These are phyloP conservation scores for Propithecus perrieri DNA, from an alignment of 2,797 vertebrate species.

Conservation along the genomic window DNA sequence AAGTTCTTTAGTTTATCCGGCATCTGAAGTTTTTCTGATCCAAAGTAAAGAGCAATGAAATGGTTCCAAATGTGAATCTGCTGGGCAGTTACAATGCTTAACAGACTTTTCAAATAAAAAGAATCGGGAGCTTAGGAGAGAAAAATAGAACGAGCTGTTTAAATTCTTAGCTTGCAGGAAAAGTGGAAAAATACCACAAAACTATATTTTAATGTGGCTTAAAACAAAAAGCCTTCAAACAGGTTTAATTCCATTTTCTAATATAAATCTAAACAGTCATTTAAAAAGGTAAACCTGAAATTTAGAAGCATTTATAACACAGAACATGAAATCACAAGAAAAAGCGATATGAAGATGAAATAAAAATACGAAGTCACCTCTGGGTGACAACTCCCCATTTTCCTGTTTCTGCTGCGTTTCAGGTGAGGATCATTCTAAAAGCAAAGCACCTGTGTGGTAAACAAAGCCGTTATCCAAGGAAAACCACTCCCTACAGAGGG, in stretches of 20 bases:
- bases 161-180: neutral
- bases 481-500: neutral
- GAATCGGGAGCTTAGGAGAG: neutral
- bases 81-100: neutral
- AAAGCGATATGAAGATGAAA: neutral
- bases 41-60: neutral
- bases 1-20: neutral
- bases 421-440: neutral
- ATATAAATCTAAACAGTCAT: neutral
- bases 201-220: neutral
- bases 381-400: neutral
- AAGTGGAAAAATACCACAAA: neutral
- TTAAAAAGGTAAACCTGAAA: conserved; percentile 21
- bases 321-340: neutral
- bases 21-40: neutral
- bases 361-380: conserved; percentile 16
- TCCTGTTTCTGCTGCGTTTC: neutral
- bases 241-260: neutral
- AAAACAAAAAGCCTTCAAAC: neutral
- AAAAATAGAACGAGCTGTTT: neutral
- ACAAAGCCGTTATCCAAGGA: neutral
- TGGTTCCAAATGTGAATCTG: neutral
- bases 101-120: neutral
- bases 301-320: neutral
- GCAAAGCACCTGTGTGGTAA: neutral